phyloP scores from a whole-genome alignment of 2,113 vertebrate genomes.

The Corydoras sp. region DNA sequence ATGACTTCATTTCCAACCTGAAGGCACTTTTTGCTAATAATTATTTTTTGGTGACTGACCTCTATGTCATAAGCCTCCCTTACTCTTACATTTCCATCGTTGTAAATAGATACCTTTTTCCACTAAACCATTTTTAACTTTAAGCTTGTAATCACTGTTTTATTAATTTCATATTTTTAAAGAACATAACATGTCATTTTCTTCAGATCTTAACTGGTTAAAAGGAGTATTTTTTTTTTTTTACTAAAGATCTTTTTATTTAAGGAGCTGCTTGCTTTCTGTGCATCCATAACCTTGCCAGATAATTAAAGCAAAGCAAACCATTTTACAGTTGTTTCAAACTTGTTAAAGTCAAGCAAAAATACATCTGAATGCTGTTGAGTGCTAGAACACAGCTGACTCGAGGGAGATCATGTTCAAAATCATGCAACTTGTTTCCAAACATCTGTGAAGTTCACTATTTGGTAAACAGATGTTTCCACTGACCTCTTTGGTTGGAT shows the following conservation, averaged over 20 bases:
- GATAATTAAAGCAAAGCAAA: constrained; percentile 12
- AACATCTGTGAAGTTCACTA: constrained; percentile 1
- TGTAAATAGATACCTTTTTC: too few relatives aligned
- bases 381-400: not conserved
- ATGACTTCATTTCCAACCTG: too few relatives aligned
- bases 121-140: too few relatives aligned
- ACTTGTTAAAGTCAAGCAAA: not conserved
- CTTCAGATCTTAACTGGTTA: constrained; percentile 42
- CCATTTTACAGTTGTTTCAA: constrained; percentile 3
- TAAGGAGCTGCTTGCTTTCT: constrained; percentile 15
- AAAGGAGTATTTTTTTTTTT: constrained; percentile 41
- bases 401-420: not conserved
- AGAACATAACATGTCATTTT: constrained; percentile 46
- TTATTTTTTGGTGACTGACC: too few relatives aligned
- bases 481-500: not conserved
- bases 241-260: constrained; percentile 27
- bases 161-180: constrained; percentile 40
- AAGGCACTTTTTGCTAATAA: too few relatives aligned
- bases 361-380: not conserved
- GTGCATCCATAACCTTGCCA: constrained; percentile 1
- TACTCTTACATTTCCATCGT: too few relatives aligned
- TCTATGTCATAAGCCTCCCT: too few relatives aligned
- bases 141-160: constrained; percentile 40
- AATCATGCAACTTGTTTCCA: constrained; percentile 13
- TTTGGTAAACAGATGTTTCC: constrained; percentile 4